These are phyloP conservation scores for Apamea monoglypha DNA, from an alignment of 2,888 invertebrate genomes.

Conservation along the genomic window DNA sequence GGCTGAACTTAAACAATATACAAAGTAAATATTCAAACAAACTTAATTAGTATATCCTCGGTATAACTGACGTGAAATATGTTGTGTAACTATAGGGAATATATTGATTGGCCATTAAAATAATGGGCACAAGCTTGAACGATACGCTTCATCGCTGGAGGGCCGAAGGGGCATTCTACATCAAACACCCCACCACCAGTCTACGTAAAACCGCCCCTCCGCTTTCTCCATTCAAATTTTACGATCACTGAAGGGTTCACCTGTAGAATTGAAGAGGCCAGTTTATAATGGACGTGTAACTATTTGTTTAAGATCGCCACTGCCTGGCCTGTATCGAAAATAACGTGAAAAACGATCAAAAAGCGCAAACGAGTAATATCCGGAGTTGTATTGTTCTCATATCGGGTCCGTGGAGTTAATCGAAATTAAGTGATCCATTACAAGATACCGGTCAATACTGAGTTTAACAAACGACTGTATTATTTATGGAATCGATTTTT, in stretches of 20 bases:
- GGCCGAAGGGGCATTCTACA: constrained; percentile 79
- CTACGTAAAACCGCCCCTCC: constrained; percentile 53
- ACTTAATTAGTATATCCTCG: constrained; percentile 85
- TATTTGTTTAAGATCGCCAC: constrained; percentile 82
- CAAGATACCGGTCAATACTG: constrained; percentile 83
- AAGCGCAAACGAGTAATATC: constrained; percentile 88
- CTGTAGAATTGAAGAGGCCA: constrained; percentile 64
- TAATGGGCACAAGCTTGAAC: constrained; percentile 83
- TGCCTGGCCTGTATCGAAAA: constrained; percentile 77
- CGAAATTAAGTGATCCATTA: constrained; percentile 90
- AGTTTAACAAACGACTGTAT: constrained; percentile 82
- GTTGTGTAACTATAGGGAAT: constrained; percentile 82
- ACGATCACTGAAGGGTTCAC: constrained; percentile 47
- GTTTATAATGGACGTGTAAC: constrained; percentile 69
- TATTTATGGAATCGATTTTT: constrained; percentile 85
- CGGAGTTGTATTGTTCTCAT: constrained; percentile 86
- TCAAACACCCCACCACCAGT: constrained; percentile 70
- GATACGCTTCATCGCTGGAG: constrained; percentile 79
- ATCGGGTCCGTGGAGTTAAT: constrained; percentile 82
- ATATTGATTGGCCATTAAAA: constrained; percentile 87
- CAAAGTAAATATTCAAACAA: constrained; percentile 87
- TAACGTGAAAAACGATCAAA: constrained; percentile 85
- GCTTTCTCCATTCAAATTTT: constrained; percentile 54
- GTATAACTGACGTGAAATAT: constrained; percentile 80
- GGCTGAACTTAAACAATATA: constrained; percentile 85